Base-by-base conservation (phyloP, 2,888 invertebrate species). In the Campoplex capitator region DNA sequence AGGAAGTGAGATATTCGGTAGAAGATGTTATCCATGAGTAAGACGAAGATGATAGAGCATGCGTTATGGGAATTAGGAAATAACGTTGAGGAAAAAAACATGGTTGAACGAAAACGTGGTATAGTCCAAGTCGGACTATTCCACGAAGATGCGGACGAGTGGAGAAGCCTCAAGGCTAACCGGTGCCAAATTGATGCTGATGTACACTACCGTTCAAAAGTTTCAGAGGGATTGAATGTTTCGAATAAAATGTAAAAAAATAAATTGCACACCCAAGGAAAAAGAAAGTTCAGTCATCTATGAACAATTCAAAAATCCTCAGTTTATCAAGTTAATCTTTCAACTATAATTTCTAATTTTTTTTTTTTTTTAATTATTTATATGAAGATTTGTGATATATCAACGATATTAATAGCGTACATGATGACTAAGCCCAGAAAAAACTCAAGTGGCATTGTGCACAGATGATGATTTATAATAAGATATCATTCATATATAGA, bases 161-260 rank as follows among this genome's bases (percentile, higher is more conserved):
- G 54, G 54, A 38, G 13, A 48, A 77, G 38, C 67, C 35, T 45
- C 91, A 92, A 92, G 92, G 91, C 75, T 67, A 89, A 88, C 89
- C 78, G 87, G 83, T 88, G 71, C 80, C 79, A 75, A 88, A 89
- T 86, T 85, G 87, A 90, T 91, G 74, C 18, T 45, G 56, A 35
- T 38, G 45, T 71, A 76, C 51, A 51, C 32, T 48, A 51, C 32
- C 48, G n/a, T 71, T 71, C 71, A 71, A 48, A 71, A 71, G 62
- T 16, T 28, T 51, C 32, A 6, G 1, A 32, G 18, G 7, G 18
- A 28, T 51, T 9, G 11, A 6, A 16, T 23, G 6, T 18, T 35
- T 2, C 1, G 35, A 35, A 35, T 35, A 35, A 45, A 45, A 70
- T 45, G 11, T 23, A 13, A 45, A 23, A 18, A 23, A 45, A 70